Percentiles rank a stretch among this genome's conserved stretches.
phyloP scores from a whole-genome alignment of 2,888 invertebrate species.

The Drosophila pseudotakahashii region DNA sequence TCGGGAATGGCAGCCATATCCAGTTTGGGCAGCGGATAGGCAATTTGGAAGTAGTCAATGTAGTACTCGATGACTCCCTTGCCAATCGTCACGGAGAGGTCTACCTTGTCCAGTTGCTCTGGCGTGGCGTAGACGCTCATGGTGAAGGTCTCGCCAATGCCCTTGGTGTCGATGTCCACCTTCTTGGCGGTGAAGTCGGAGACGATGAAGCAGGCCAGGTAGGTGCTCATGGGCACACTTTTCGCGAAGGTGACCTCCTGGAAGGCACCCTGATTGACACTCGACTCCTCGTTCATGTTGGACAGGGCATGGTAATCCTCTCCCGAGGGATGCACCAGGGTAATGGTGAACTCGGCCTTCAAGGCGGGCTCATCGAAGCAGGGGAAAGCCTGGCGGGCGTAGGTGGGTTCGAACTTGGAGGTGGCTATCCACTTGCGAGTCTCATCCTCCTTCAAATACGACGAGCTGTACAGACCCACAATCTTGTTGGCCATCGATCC shows the following conservation, averaged over 20 bases:
- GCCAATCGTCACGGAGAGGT: slow-evolving; percentile 90
- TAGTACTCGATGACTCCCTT: slow-evolving; percentile 91
- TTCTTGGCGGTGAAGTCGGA: slow-evolving; percentile 90
- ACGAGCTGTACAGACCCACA: slow-evolving; percentile 90
- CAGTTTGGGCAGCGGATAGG: slow-evolving; percentile 95
- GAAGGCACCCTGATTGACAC: slow-evolving; percentile 83
- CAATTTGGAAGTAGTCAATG: slow-evolving; percentile 92
- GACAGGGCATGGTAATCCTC: slow-evolving; percentile 90
- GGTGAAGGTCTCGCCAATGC: slow-evolving; percentile 87
- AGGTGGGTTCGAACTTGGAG: slow-evolving; percentile 97
- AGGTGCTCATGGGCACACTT: slow-evolving; percentile 97
- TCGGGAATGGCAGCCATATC: slow-evolving; percentile 85
- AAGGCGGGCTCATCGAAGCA: slow-evolving; percentile 97
- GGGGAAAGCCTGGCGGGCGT: slow-evolving; percentile 96
- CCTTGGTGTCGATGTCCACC: slow-evolving; percentile 85
- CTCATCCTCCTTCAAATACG: slow-evolving; percentile 85
- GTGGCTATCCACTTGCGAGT: slow-evolving; percentile 88
- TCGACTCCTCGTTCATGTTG: slow-evolving; percentile 90
- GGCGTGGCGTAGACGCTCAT: slow-evolving; percentile 91
- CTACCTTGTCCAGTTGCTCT: slow-evolving; percentile 90
- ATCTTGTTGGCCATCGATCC: slow-evolving; percentile 89
- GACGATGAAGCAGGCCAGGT: slow-evolving; percentile 95
- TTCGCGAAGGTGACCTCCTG: slow-evolving; percentile 90
- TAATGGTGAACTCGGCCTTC: slow-evolving; percentile 93
- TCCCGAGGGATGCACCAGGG: slow-evolving; percentile 89